Conservation (phyloP, 2,888 invertebrate species). For the Arctia plantaginis region DNA sequence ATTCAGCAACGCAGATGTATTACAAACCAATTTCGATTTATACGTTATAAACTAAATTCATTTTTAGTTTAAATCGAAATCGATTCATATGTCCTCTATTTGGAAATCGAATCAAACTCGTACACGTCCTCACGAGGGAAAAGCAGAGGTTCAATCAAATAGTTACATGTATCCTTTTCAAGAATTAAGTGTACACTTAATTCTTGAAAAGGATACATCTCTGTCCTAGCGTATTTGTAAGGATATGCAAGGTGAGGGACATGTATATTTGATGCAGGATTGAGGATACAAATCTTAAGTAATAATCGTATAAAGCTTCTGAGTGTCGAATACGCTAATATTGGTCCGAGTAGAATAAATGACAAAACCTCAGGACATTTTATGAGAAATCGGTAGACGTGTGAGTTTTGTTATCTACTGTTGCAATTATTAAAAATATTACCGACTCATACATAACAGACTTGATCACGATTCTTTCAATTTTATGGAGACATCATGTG, state of each 20-base stretch:
- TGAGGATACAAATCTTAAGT: not conserved
- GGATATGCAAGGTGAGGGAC: not conserved
- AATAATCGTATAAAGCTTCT: not conserved
- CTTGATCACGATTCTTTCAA: too few relatives aligned
- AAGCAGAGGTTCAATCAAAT: constrained; percentile 2
- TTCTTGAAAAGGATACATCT: not conserved
- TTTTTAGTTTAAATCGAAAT: not conserved
- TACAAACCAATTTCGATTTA: not conserved
- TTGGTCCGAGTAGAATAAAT: not conserved
- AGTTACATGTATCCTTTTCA: not conserved
- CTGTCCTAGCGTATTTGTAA: not conserved
- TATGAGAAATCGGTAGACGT: too few relatives aligned
- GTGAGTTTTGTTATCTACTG: too few relatives aligned
- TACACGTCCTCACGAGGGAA: not conserved
- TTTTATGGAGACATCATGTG: too few relatives aligned
- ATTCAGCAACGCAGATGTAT: not conserved
- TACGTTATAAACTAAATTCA: not conserved
- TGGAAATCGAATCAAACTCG: constrained; percentile 5
- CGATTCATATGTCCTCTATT: not conserved
- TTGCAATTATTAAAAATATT: too few relatives aligned
- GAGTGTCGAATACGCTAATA: not conserved
- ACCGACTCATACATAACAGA: too few relatives aligned
- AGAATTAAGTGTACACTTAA: not conserved
- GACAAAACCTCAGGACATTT: too few relatives aligned
- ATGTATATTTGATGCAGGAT: too few relatives aligned